Evolutionary conservation across 1,140 invertebrate genomes (phyloP).

Genomic region (Pachypeltis micranthus): DNA sequence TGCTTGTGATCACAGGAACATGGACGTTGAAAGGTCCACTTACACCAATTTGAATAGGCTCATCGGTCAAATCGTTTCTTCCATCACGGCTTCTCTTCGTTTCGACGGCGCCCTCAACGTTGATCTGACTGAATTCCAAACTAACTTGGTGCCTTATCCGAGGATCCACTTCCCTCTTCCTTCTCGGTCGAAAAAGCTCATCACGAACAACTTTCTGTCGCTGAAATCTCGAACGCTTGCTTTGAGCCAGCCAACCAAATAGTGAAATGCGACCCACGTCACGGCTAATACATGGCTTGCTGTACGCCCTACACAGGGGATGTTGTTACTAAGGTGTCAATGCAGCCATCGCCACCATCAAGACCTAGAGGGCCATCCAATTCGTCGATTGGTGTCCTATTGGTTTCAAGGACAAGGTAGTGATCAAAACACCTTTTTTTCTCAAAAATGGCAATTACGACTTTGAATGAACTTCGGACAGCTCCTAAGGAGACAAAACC

Average conservation of each 20-base stretch:
- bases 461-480: no score
- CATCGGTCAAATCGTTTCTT: slow-evolving; percentile 71
- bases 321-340: slow-evolving; percentile 52
- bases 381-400: no score
- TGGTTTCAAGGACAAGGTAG: no score
- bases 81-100: slow-evolving; percentile 72
- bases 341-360: slow-evolving; percentile 56
- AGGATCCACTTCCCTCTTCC: slow-evolving; percentile 62
- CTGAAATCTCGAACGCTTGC: slow-evolving; percentile 55
- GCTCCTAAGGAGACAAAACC: no score
- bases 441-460: no score
- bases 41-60: slow-evolving; percentile 69
- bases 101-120: slow-evolving; percentile 84
- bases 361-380: slow-evolving; percentile 50
- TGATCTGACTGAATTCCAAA: slow-evolving; percentile 83
- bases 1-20: slow-evolving; percentile 73
- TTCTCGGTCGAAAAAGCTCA: slow-evolving; percentile 70
- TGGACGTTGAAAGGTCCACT: slow-evolving; percentile 79
- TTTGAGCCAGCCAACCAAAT: slow-evolving; percentile 63
- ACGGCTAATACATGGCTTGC: slow-evolving; percentile 27
- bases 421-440: no score
- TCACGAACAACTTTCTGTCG: slow-evolving; percentile 66
- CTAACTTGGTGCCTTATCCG: slow-evolving; percentile 75
- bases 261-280: slow-evolving; percentile 71
- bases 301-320: slow-evolving; percentile 66